Base-by-base conservation (phyloP, 2,797 vertebrate genomes). In the Liparis tanakae region DNA sequence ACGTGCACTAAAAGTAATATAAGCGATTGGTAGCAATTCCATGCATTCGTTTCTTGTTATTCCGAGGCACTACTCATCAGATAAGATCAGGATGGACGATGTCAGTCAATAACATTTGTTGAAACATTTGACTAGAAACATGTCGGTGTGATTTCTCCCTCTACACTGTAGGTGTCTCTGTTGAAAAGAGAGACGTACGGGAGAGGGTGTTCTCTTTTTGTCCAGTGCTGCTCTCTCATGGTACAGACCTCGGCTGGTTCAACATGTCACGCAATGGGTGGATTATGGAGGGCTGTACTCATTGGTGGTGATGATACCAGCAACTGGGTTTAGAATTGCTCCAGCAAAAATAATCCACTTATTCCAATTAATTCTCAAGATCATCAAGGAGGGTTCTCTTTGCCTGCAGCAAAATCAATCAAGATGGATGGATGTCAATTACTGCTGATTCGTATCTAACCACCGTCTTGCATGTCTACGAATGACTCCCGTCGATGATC, bases 111-210 rank as follows among this genome's bases (percentile, higher is more conserved):
- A 46, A 46, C 43, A 48, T 13, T 22, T 76, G 74, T 76, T 67
- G n/a, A 41, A 70, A 46, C 30, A 50, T 83, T 72, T 79, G 55
- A 85, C 79, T 74, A 80, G 74, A 83, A 81, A 85, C 68, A 71
- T 91, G 67, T 83, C 67, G 13, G 84, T 91, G 72, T 91, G 85
- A 90, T 91, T 88, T 89, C 84, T 92, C 81, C 90, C 79, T 90
- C 83, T 75, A 84, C 70, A 55, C 87, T 87, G 57, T 91, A 94
- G 93, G 93, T 91, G 85, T 93, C 85, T 92, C 87, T 91, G 90
- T 93, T 91, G 91, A 91, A 92, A 92, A 93, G 89, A 93, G 70
- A 92, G 89, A 88, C 7, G 88, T 91, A 79, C 88, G 87, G 69
- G 91, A 94, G 84, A 90, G 86, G 86, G 90, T 82, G 86, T 90